These are phyloP conservation scores for Oryzias sinensis DNA, from an alignment of 2,797 vertebrate species.

Conservation along the genomic window DNA sequence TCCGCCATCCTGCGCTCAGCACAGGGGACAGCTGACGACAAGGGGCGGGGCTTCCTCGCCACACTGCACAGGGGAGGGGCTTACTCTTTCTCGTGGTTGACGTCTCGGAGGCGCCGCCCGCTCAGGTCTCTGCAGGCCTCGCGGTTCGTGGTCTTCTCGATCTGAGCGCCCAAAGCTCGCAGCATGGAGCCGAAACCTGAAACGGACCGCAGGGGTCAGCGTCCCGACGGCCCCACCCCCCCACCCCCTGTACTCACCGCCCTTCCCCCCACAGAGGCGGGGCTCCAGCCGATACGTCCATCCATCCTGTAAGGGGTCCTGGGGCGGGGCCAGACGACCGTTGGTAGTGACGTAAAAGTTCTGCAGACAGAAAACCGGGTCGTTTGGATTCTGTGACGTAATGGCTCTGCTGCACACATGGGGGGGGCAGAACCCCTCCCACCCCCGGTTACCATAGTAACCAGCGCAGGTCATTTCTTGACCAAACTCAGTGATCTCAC, in stretches of 20 bases:
- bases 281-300: slow-evolving; percentile 85
- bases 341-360: slow-evolving; percentile 84
- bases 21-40: slow-evolving; percentile 2
- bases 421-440: no score
- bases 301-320: slow-evolving; percentile 77
- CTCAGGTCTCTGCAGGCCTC: slow-evolving; percentile 96
- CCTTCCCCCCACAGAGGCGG: slow-evolving; percentile 90
- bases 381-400: background rate
- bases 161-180: slow-evolving; percentile 93
- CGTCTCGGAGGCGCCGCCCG: slow-evolving; percentile 90
- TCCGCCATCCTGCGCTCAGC: slow-evolving; percentile 87
- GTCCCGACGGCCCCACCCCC: no score
- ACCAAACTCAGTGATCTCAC: no score
- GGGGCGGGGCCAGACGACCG: slow-evolving; percentile 54
- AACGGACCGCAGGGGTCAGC: background rate
- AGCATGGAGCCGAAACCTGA: slow-evolving; percentile 97
- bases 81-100: slow-evolving; percentile 98
- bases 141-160: slow-evolving; percentile 96
- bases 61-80: slow-evolving; percentile 15
- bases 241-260: slow-evolving; percentile 76
- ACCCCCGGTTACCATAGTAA: no score
- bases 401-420: background rate
- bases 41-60: no score
- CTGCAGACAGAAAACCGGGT: slow-evolving; percentile 3
- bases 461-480: no score